Evolutionary conservation across 1,140 invertebrate genomes (phyloP), one percentile per base, ranked within the genome.

Genomic region (Lysiphlebus fabarum): DNA sequence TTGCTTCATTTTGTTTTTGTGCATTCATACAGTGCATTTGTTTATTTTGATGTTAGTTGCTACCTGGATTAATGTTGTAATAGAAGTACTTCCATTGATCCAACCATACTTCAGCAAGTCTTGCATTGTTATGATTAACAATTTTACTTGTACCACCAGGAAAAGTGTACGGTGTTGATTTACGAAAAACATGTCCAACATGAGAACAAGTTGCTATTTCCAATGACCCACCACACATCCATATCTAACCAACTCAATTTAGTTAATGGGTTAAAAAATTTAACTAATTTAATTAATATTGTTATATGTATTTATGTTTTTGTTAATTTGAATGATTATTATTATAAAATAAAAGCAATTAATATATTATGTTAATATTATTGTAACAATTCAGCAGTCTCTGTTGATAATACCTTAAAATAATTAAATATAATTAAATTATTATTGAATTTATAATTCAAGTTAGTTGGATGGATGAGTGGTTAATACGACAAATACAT

Each of bases 131-230:
- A 84, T 96, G 94, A 86, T 99, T 96, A 80, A 99, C 93, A 79
- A 99, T 95, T 76, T 92, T 90, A 75, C 93, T 92, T 67, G 95
- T 98, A 68, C 97, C 97, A 69, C 96, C 96, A 59, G 97, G 97
- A 84, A 99, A 99, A 67, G 94, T 95, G 81, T 99, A 99, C 44
- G 97, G 97, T 67, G 95, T 98, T 68, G 96, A 95, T 84, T 99
- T 99, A 73, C 96, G 88, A 85, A 99, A 99, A 66, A 99, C 95
- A 83, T 97, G 95, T 67, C 93, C 92, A 67, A 96, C 93, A 81
- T 93, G 90, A 65, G 91, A 93, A 79, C 93, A 95, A 67, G 93
- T 92, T 65, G 88, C 85, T 68, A 96, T 95, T 83, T 95, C 92
- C 81, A 96, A 82, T 59, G 84, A 85, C 66, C 93, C 93, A 69